Evolutionary conservation across 2,113 vertebrate species (phyloP).

Genomic region (Sigmodon hispidus): DNA sequence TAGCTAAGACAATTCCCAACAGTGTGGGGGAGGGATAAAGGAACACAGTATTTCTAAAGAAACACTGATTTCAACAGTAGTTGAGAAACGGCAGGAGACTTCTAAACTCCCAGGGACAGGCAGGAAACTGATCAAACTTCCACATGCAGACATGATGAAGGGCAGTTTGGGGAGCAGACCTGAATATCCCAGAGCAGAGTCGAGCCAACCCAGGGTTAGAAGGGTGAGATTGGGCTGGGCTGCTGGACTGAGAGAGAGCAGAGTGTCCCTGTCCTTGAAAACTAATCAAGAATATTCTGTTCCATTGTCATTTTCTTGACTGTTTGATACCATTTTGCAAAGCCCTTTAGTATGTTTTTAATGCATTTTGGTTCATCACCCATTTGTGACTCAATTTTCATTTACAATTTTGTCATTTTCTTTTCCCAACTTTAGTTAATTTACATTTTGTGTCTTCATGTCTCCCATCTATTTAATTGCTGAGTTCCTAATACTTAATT

Average conservation of each 20-base stretch:
- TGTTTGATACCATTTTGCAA: neutral
- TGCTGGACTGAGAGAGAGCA: too few species aligned
- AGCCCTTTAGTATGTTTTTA: neutral
- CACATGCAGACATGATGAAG: neutral
- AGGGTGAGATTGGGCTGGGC: rapidly evolving
- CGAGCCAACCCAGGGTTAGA: too few species aligned
- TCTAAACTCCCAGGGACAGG: neutral
- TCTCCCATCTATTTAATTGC: neutral
- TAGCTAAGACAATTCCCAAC: neutral
- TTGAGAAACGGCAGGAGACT: neutral
- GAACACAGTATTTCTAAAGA: neutral
- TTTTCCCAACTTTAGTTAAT: neutral
- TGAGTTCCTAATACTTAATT: neutral
- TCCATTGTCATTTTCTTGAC: neutral
- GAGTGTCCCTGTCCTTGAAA: neutral
- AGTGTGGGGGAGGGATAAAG: neutral
- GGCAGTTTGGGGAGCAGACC: rapidly evolving
- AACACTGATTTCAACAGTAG: neutral
- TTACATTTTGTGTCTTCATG: neutral
- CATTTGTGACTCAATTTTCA: neutral
- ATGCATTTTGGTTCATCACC: neutral
- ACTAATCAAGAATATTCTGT: neutral
- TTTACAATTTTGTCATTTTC: neutral
- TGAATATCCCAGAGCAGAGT: neutral
- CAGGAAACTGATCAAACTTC: neutral